Conservation (phyloP, 2,113 vertebrate species). For the Lamprologus ornatipinnis region DNA sequence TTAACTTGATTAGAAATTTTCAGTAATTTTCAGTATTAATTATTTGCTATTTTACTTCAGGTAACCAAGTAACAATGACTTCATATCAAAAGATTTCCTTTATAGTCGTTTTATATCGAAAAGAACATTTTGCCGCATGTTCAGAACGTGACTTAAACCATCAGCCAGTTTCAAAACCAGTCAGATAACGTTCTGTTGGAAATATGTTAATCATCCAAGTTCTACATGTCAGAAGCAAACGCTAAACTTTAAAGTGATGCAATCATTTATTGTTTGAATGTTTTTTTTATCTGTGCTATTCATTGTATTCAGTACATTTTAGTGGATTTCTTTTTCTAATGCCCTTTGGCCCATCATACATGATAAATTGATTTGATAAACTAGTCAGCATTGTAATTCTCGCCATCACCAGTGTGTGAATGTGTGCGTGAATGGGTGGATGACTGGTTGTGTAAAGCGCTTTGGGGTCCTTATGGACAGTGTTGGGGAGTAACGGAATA, state of each 20-base stretch:
- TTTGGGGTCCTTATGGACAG: neutral
- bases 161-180: neutral
- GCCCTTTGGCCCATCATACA: neutral
- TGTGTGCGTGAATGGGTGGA: neutral
- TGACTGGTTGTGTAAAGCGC: neutral
- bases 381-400: neutral
- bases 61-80: neutral
- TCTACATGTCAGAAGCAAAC: neutral
- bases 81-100: neutral
- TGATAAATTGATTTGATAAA: neutral
- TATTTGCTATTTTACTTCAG: neutral
- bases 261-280: neutral
- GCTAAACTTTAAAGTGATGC: neutral
- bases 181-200: neutral
- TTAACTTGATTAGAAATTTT: neutral
- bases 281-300: neutral
- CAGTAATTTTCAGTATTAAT: neutral
- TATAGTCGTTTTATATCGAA: fast-evolving
- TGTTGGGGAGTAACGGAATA: no score
- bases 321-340: neutral
- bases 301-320: neutral
- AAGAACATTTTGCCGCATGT: neutral
- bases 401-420: neutral
- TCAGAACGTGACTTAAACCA: neutral
- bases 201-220: neutral